phyloP scores from a whole-genome alignment of 64 coral and sea anemone genomes.

The Dendronephthya gigantea region DNA sequence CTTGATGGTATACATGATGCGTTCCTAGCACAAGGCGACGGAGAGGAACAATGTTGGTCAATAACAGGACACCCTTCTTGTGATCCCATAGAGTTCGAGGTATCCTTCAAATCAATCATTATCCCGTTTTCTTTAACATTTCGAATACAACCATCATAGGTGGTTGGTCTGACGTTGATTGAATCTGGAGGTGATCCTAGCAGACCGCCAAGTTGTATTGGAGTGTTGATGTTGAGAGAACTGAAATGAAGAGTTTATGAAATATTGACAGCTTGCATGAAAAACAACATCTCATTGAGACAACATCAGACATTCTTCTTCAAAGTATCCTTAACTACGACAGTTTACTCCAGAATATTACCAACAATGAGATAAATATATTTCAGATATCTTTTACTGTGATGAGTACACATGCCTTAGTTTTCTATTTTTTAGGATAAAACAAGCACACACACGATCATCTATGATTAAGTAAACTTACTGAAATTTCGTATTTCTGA shows the following conservation, averaged over 20 bases:
- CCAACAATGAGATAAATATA: too few species aligned
- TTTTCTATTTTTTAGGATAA: too few species aligned
- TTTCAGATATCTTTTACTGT: too few species aligned
- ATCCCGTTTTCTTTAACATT: constrained; percentile 57
- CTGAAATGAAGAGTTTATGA: constrained; percentile 1
- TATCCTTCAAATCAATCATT: constrained; percentile 29
- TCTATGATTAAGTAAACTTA: constrained; percentile 16
- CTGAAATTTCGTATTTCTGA: constrained; percentile 46
- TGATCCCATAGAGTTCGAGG: constrained; percentile 31
- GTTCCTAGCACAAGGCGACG: constrained; percentile 39
- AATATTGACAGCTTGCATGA: too few species aligned
- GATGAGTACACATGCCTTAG: too few species aligned
- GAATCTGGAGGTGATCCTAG: constrained; percentile 44
- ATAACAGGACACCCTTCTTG: constrained; percentile 63
- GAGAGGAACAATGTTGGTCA: constrained; percentile 57
- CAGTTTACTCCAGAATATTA: too few species aligned
- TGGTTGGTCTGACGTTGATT: constrained; percentile 15
- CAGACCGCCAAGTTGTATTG: constrained; percentile 74
- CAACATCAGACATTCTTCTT: too few species aligned
- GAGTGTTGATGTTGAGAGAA: constrained; percentile 51
- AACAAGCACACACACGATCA: too few species aligned
- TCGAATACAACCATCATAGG: constrained; percentile 83
- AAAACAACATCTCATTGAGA: too few species aligned
- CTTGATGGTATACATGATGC: constrained; percentile 59
- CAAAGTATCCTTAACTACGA: too few species aligned